A percentile compares a stretch with the other conserved stretches of the same genome.
phyloP scores from a whole-genome alignment of 2,797 vertebrate genomes.

The Falco berigora region DNA sequence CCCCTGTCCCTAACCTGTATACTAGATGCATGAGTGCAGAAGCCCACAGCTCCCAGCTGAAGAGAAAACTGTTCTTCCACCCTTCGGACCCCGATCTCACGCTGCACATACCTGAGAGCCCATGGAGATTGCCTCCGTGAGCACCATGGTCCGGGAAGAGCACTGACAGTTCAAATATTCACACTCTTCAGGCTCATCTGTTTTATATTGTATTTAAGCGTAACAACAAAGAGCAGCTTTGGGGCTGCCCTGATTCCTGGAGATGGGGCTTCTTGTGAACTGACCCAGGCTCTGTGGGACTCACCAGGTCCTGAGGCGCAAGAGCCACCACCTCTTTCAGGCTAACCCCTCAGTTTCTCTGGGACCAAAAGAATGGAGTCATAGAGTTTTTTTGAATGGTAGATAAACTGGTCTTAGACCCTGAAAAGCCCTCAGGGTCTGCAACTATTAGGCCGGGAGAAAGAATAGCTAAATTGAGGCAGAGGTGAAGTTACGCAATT shows the following conservation, averaged over 20 bases:
- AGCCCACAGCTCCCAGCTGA: not conserved
- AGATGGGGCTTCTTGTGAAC: not conserved
- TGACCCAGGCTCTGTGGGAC: not conserved
- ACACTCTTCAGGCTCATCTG: not conserved
- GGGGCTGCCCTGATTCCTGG: not conserved
- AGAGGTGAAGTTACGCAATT: not conserved
- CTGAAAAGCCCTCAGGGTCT: not conserved
- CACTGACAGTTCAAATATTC: not conserved
- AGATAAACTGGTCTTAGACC: not conserved
- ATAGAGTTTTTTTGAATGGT: not conserved
- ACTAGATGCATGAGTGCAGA: not conserved
- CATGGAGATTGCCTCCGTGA: accelerated
- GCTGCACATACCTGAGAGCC: not conserved
- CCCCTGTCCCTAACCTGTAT: not conserved
- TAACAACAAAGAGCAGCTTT: not conserved
- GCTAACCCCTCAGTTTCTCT: not conserved
- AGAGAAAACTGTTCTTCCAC: not conserved
- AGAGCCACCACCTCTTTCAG: not conserved
- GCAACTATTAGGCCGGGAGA: not conserved
- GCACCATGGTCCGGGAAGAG: not conserved
- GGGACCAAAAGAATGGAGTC: not conserved
- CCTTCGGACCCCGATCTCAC: not conserved
- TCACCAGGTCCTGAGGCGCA: not conserved
- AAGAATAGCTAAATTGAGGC: not conserved
- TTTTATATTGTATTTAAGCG: accelerated